phyloP scores from a whole-genome alignment of 2,113 vertebrate genomes.

The Heterochromis multidens region DNA sequence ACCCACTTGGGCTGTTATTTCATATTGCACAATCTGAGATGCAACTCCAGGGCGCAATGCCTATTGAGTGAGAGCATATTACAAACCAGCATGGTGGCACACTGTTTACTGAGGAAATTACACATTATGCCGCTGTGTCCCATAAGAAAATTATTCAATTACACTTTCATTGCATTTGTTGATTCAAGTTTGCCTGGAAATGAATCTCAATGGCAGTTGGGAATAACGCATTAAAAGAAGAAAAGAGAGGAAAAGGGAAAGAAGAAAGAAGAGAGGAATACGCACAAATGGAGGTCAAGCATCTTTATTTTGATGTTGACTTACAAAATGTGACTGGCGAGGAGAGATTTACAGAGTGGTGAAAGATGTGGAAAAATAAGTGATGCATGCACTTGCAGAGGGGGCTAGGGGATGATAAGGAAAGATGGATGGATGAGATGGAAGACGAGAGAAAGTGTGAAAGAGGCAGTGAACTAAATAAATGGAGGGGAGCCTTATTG shows the following conservation, averaged over 20 bases:
- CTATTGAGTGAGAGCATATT: constrained; percentile 50
- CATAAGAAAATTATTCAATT: constrained; percentile 73
- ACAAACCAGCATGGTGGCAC: constrained; percentile 67
- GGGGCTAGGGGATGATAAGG: background rate
- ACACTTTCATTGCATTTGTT: constrained; percentile 65
- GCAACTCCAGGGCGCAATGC: constrained; percentile 51
- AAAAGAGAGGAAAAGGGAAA: background rate
- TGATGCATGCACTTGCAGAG: background rate
- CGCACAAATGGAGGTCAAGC: constrained; percentile 27
- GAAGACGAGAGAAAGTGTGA: background rate
- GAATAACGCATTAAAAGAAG: constrained; percentile 24
- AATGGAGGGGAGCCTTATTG: background rate
- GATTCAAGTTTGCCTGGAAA: constrained; percentile 37
- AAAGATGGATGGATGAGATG: constrained; percentile 29
- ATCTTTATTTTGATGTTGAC: constrained; percentile 4
- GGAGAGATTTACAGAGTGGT: background rate
- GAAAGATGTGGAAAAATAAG: constrained; percentile 9
- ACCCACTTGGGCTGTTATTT: constrained; percentile 43
- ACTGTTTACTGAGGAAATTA: constrained; percentile 63
- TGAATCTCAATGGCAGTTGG: constrained; percentile 29
- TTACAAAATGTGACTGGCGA: background rate
- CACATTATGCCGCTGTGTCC: constrained; percentile 63
- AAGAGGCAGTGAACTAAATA: background rate
- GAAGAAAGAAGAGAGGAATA: background rate
- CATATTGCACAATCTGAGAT: constrained; percentile 42